Base-by-base conservation (phyloP, 30 jellyfish, hydroid and myxozoan species). In the Nemopilema nomurai region DNA sequence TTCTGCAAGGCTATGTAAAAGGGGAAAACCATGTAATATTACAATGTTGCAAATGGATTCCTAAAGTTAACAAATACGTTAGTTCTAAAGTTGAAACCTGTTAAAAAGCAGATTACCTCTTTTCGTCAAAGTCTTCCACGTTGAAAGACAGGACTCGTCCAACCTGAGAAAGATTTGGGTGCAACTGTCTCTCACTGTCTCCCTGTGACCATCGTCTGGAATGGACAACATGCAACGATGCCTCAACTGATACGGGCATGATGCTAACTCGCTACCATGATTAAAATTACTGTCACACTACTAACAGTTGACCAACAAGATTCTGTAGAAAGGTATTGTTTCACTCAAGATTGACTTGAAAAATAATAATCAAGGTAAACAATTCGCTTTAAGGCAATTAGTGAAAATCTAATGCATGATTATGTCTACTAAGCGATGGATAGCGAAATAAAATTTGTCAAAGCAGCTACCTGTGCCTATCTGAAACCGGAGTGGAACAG, bases 41-140 rank as follows among this genome's bases (percentile, higher is more conserved):
- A n/a, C n/a, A n/a, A n/a, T n/a, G n/a, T n/a, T n/a, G n/a, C n/a
- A n/a, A n/a, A n/a, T n/a, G n/a, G n/a, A n/a, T n/a, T n/a, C n/a
- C n/a, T n/a, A n/a, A n/a, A n/a, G n/a, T n/a, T n/a, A n/a, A n/a
- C n/a, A n/a, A n/a, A n/a, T n/a, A n/a, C n/a, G n/a, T n/a, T n/a
- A n/a, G n/a, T n/a, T n/a, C 28, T 71, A 21, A 4, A 51, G 63
- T 19, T 8, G 21, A 80, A 6, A 19, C 6, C 18, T 24, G n/a
- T 41, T 27, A 0, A 80, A 24, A 0, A 13, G 29, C 28, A 9
- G 23, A 28, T 63, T 64, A 86, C 95, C 89, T 76, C 62, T 86
- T 86, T 3, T 76, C 80, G 9, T 76, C 95, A 33, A 79, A 86
- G 71, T 83, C 91, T 29, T 71, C 77, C 52, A 62, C 71, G 80